phyloP scores from a whole-genome alignment of 2,113 vertebrate genomes.

The Acanthisitta chloris region DNA sequence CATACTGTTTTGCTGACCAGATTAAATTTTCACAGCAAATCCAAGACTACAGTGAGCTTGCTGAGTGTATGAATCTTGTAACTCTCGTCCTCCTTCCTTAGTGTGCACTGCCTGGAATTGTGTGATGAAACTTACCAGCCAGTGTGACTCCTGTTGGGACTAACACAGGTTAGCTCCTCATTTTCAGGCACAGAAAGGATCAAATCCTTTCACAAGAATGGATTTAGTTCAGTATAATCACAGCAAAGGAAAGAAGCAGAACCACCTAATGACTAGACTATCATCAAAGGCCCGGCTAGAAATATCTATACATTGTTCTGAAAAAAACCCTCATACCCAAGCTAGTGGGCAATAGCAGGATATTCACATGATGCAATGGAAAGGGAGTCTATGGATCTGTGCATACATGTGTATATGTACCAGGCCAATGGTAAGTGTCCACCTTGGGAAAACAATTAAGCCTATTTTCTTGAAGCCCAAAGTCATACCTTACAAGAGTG shows the following conservation, averaged over 20 bases:
- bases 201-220: neutral
- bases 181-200: neutral
- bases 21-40: neutral
- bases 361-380: neutral
- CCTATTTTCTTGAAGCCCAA: neutral
- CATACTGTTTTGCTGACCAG: neutral
- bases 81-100: neutral
- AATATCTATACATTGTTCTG: neutral
- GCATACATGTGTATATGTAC: no score
- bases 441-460: neutral
- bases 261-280: neutral
- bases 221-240: neutral
- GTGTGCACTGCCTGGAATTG: neutral
- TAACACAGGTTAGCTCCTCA: neutral
- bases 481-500: neutral
- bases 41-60: neutral
- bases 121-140: neutral
- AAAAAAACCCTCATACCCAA: neutral
- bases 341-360: neutral
- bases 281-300: neutral
- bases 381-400: neutral
- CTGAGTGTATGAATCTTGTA: rapidly evolving
- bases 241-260: neutral
- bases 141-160: neutral
- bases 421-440: neutral